phyloP scores from a whole-genome alignment of 2,888 invertebrate genomes.

The Aporophyla nigra region DNA sequence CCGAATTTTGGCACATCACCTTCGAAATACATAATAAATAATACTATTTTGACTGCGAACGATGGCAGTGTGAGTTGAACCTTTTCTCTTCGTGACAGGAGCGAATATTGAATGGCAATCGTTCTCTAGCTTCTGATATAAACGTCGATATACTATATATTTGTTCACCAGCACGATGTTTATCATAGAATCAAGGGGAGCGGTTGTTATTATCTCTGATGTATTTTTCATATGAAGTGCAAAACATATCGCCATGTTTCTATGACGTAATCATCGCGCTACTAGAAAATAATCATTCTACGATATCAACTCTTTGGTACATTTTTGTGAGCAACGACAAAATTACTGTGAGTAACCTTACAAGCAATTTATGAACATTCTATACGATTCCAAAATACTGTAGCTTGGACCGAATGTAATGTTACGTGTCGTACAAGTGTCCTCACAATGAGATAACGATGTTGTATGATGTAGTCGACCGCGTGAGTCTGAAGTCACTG shows the following conservation, averaged over 20 bases:
- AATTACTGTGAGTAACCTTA: constrained; percentile 79
- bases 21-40: constrained; percentile 81
- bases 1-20: constrained; percentile 87
- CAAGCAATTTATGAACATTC: constrained; percentile 77
- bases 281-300: constrained; percentile 75
- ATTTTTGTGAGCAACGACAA: constrained; percentile 89
- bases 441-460: constrained; percentile 55
- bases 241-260: constrained; percentile 56
- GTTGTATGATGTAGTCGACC: constrained; percentile 54
- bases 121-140: constrained; percentile 39
- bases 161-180: constrained; percentile 54
- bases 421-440: constrained; percentile 66
- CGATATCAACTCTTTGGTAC: constrained; percentile 88
- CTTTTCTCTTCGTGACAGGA: constrained; percentile 39
- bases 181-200: constrained; percentile 51
- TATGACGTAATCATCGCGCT: constrained; percentile 65
- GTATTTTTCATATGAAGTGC: constrained; percentile 35
- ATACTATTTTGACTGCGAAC: constrained; percentile 71
- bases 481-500: constrained; percentile 74
- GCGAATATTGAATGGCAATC: constrained; percentile 58
- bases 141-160: constrained; percentile 47
- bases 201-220: constrained; percentile 27
- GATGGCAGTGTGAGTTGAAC: constrained; percentile 63
- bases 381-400: constrained; percentile 80
- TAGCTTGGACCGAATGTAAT: constrained; percentile 74